Conservation (phyloP, 2,888 invertebrate genomes). For the Romanomermis culicivorax region DNA sequence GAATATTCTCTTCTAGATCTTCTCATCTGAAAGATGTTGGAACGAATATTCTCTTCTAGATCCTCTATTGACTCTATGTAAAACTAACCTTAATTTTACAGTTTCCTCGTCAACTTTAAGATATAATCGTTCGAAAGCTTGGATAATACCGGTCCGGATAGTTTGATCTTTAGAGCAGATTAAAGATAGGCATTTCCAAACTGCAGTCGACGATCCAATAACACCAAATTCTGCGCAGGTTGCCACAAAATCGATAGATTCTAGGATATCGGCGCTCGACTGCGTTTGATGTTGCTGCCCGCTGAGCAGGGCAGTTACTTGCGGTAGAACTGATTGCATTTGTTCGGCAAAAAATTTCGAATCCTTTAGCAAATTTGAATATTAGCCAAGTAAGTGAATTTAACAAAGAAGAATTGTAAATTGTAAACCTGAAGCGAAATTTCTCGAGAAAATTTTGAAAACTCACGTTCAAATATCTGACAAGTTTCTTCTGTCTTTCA, state of each 20-base stretch:
- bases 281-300: too few relatives aligned
- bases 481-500: background rate
- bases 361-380: conserved; percentile 9
- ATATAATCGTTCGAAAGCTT: conserved; percentile 53
- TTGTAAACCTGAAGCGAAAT: too few relatives aligned
- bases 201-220: conserved; percentile 38
- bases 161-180: conserved; percentile 58
- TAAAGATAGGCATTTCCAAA: conserved; percentile 51
- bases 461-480: background rate
- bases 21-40: too few relatives aligned
- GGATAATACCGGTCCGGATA: conserved; percentile 46
- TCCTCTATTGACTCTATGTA: too few relatives aligned
- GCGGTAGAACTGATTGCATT: conserved; percentile 6
- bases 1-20: too few relatives aligned
- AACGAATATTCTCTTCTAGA: too few relatives aligned
- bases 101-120: conserved; percentile 15
- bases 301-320: conserved; percentile 2
- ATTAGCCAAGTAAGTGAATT: background rate
- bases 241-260: conserved; percentile 69
- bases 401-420: too few relatives aligned
- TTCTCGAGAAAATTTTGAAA: too few relatives aligned
- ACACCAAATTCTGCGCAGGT: conserved; percentile 34
- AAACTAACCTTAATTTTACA: background rate
- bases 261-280: conserved; percentile 53
- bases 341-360: conserved; percentile 5